Evolutionary conservation across 2,113 vertebrate species (phyloP), one percentile per base, ranked within the genome.

Genomic region (Axis porcinus): DNA sequence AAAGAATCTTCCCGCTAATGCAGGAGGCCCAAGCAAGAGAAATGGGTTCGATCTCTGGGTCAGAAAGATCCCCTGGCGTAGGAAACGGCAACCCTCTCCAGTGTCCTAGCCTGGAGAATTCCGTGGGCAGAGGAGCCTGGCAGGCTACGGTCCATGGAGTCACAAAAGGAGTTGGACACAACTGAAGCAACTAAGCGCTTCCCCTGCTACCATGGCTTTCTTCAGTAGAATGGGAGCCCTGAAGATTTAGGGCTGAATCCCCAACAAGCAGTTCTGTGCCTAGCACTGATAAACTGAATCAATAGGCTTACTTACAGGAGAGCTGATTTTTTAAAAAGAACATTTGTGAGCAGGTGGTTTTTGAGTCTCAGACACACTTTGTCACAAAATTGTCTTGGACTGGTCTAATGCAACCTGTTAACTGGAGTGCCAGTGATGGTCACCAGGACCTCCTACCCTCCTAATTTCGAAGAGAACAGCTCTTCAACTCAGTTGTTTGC

Each of bases 311-410:
- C 27, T 83, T 84, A 92, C 5, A 76, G 76, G 45, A 76, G 57
- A 87, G 28, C 33, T 36, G 6, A 5, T 28, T 67, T 54, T 89
- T 97, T 28, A n/a, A 28, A 86, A 90, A 54, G 40, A 64, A 40
- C 25, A 15, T 58, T 90, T 36, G 54, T 64, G 55, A 95, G 21
- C 19, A 81, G 50, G 30, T 95, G 54, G 62, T 36, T 89, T 97
- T 79, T 58, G 74, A 96, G 95, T 64, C 16, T 23, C 33, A 67
- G 7, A 89, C 50, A 27, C 17, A 50, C 89, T 93, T 95, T 62
- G 81, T 58, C 54, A 78, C 21, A 33, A 91, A 62, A 58, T 89
- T 92, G 13, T 96, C 55, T 85, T 87, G 17, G 79, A 15, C 40
- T 5, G 21, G 25, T 93, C 40, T 54, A 27, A 47, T 16, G 33